Evolutionary conservation across 2,888 invertebrate genomes (phyloP).

Genomic region (Heteromurus nitidus): DNA sequence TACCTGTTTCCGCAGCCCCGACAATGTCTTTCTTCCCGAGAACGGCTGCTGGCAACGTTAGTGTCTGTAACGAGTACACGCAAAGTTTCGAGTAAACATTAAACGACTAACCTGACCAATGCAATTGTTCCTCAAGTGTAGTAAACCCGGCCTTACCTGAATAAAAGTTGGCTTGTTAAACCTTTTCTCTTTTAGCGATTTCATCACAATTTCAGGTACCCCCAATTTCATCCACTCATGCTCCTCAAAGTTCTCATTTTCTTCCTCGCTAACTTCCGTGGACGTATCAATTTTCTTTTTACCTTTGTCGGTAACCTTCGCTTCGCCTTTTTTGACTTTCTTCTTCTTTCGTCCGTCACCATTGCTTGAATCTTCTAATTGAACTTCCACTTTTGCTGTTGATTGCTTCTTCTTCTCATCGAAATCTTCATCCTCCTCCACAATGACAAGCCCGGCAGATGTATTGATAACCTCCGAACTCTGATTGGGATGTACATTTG

Average conservation of each 20-base stretch:
- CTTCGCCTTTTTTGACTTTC: no score
- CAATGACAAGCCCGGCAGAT: conserved; percentile 69
- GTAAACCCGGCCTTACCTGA: no score
- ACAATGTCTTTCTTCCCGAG: conserved; percentile 92
- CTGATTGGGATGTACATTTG: conserved; percentile 63
- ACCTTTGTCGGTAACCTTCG: not conserved
- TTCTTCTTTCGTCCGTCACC: not conserved
- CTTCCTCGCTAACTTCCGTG: conserved; percentile 16
- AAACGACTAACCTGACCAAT: not conserved
- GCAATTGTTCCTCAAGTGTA: not conserved
- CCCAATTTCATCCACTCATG: conserved; percentile 76
- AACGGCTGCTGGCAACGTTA: conserved; percentile 88
- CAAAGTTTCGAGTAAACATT: no score
- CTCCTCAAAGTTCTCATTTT: conserved; percentile 52
- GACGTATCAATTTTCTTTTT: not conserved
- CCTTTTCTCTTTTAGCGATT: conserved; percentile 84
- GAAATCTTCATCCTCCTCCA: conserved; percentile 75
- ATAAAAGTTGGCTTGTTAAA: conserved; percentile 92
- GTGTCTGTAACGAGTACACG: conserved; percentile 75
- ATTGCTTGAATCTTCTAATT: conserved; percentile 74
- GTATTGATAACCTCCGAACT: conserved; percentile 72
- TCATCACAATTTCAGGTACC: conserved; percentile 83
- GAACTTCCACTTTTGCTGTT: conserved; percentile 44
- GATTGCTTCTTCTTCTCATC: conserved; percentile 15
- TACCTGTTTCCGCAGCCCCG: conserved; percentile 99